Percentiles rank a stretch among this genome's conserved stretches.
Conservation (phyloP, 2,888 invertebrate genomes). For the Cataglyphis cursor region DNA sequence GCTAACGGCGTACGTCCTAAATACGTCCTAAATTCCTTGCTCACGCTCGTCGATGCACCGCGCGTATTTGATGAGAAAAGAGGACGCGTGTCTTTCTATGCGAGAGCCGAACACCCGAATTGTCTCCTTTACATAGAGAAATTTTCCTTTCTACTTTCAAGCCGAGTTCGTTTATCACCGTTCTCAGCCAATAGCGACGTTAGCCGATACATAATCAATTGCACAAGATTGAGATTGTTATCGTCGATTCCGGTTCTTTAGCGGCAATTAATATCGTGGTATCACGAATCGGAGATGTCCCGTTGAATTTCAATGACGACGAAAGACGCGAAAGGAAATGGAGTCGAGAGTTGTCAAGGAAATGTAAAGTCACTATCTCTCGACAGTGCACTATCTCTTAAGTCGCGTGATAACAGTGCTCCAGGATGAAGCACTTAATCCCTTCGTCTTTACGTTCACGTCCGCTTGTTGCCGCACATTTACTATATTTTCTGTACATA, state of each 20-base stretch:
- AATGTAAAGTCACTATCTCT: slow-evolving; percentile 5
- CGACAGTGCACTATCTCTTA: slow-evolving; percentile 24
- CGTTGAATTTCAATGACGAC: background rate
- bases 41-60: background rate
- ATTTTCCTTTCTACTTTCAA: slow-evolving; percentile 32
- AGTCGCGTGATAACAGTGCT: background rate
- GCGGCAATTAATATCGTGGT: slow-evolving; percentile 9
- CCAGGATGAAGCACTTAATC: background rate
- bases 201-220: background rate
- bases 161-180: background rate
- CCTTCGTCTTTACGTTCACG: background rate
- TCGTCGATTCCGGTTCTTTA: background rate
- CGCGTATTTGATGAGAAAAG: slow-evolving; percentile 1
- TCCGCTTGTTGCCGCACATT: background rate
- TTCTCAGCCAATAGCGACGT: background rate
- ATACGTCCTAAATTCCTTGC: slow-evolving; percentile 21
- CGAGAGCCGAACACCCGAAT: background rate
- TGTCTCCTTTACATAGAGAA: background rate
- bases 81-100: slow-evolving; percentile 12
- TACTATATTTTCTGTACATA: background rate
- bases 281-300: background rate
- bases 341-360: slow-evolving; percentile 11
- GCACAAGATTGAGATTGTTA: background rate
- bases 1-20: slow-evolving; percentile 32
- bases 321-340: background rate